Percentiles rank a stretch among this genome's conserved stretches.
Conservation (phyloP, 1,140 invertebrate genomes). For the Oryctes rhinoceros region DNA sequence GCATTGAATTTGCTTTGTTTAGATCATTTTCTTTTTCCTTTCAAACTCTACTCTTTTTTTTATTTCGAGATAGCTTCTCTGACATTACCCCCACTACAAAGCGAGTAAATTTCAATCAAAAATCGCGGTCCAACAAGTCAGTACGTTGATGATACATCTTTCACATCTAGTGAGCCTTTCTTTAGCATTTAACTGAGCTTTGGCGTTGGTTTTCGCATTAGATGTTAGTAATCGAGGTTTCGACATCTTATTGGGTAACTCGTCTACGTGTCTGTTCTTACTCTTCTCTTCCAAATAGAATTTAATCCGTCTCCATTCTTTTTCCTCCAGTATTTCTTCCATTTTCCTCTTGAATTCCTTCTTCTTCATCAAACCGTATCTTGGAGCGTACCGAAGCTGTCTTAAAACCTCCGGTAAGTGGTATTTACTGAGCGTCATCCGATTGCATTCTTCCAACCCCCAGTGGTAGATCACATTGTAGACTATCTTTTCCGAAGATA, state of each 20-base stretch:
- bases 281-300: slow-evolving; percentile 54
- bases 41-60: not conserved
- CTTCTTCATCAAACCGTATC: slow-evolving; percentile 57
- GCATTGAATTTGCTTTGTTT: slow-evolving; percentile 29
- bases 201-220: slow-evolving; percentile 41
- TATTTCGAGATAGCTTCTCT: not conserved
- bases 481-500: slow-evolving; percentile 54
- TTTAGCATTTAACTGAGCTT: slow-evolving; percentile 16
- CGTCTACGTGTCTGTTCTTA: slow-evolving; percentile 51
- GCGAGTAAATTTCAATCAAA: slow-evolving; percentile 54
- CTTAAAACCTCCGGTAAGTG: slow-evolving; percentile 50
- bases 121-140: slow-evolving; percentile 58
- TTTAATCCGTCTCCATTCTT: slow-evolving; percentile 54
- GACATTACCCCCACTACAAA: not conserved
- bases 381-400: slow-evolving; percentile 54
- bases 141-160: slow-evolving; percentile 55
- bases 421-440: slow-evolving; percentile 48
- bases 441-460: slow-evolving; percentile 51
- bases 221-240: slow-evolving; percentile 41
- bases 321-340: slow-evolving; percentile 54
- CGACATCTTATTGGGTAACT: slow-evolving; percentile 54
- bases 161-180: slow-evolving; percentile 49
- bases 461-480: slow-evolving; percentile 56
- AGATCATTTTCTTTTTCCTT: not conserved
- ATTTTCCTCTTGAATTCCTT: slow-evolving; percentile 54